Evolutionary conservation across 2,113 vertebrate species (phyloP).

Genomic region (Tachuris rubrigastra): DNA sequence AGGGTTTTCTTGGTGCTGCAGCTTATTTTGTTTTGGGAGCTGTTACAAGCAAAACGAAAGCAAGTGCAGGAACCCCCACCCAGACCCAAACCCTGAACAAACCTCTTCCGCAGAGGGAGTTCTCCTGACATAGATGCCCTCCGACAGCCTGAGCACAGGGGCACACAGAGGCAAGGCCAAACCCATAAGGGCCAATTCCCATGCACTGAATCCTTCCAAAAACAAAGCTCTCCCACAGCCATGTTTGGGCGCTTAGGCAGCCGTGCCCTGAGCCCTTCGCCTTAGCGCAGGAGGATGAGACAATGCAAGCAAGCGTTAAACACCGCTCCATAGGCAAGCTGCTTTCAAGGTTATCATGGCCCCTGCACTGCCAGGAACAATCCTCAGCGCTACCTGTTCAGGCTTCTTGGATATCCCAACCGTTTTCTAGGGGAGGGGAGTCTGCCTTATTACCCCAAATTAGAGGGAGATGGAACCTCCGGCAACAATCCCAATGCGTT

Average conservation of each 20-base stretch:
- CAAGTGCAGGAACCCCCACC: neutral
- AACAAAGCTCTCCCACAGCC: slow-evolving; percentile 33
- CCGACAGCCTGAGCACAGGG: fast-evolving
- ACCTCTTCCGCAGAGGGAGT: neutral
- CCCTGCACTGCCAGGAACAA: neutral
- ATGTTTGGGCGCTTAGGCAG: neutral
- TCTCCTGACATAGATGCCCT: fast-evolving
- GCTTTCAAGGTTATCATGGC: slow-evolving; percentile 43
- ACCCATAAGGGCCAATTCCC: neutral
- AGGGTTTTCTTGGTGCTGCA: neutral
- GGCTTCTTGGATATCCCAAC: neutral
- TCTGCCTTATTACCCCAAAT: neutral
- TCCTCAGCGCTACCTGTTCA: neutral
- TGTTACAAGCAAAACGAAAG: neutral
- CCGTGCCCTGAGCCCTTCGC: neutral
- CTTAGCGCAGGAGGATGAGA: neutral
- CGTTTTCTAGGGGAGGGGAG: neutral
- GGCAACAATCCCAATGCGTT: neutral
- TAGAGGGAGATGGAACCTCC: neutral
- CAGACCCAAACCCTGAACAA: neutral
- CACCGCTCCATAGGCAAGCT: neutral
- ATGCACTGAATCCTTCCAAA: neutral
- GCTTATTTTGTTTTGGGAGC: neutral
- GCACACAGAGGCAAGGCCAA: neutral
- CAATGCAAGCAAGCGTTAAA: neutral